Percentiles rank a stretch among this genome's conserved stretches.
phyloP scores from a whole-genome alignment of 2,888 invertebrate species.

The Abscondita cerata region DNA sequence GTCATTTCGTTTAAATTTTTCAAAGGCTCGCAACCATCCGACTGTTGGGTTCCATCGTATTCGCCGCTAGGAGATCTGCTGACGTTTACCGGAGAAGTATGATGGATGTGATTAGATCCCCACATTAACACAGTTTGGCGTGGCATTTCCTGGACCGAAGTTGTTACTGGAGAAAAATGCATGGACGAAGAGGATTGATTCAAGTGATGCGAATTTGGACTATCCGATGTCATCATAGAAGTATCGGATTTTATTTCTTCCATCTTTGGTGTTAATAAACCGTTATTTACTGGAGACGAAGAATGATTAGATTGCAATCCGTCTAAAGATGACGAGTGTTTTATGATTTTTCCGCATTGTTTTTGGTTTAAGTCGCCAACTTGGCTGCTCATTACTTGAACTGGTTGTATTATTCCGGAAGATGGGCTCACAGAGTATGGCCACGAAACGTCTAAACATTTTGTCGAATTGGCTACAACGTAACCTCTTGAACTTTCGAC shows the following conservation, averaged over 20 bases:
- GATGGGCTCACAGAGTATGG: slow-evolving; percentile 61
- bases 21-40: slow-evolving; percentile 51
- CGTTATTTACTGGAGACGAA: slow-evolving; percentile 67
- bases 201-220: slow-evolving; percentile 41
- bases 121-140: slow-evolving; percentile 94
- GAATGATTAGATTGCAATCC: slow-evolving; percentile 67
- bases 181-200: slow-evolving; percentile 49
- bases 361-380: slow-evolving; percentile 48
- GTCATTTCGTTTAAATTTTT: slow-evolving; percentile 54
- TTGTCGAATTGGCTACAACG: slow-evolving; percentile 60
- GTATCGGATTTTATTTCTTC: slow-evolving; percentile 66
- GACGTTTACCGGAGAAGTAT: slow-evolving; percentile 44
- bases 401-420: slow-evolving; percentile 59
- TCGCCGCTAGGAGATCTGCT: slow-evolving; percentile 50
- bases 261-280: slow-evolving; percentile 66
- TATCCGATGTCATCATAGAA: slow-evolving; percentile 47
- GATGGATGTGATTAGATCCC: slow-evolving; percentile 64
- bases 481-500: slow-evolving; percentile 64
- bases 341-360: slow-evolving; percentile 50
- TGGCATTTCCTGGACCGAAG: slow-evolving; percentile 62
- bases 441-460: slow-evolving; percentile 60
- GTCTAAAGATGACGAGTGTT: slow-evolving; percentile 58
- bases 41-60: slow-evolving; percentile 38
- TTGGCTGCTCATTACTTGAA: slow-evolving; percentile 56
- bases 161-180: slow-evolving; percentile 55